Evolutionary conservation across 2,797 vertebrate genomes (phyloP).

Genomic region (Etheostoma perlongum): DNA sequence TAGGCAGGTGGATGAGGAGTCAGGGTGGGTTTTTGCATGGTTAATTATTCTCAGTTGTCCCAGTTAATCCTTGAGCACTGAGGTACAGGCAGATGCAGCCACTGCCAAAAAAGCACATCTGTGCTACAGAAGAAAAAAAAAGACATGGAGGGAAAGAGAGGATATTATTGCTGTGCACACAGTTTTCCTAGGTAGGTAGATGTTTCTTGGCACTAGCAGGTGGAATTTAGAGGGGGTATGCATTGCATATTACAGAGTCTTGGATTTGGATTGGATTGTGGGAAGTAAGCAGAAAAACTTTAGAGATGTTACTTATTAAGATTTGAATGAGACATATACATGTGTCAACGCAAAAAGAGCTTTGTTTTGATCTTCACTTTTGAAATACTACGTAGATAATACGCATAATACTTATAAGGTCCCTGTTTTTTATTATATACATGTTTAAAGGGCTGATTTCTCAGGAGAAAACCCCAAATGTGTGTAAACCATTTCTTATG

Average conservation of each 20-base stretch:
- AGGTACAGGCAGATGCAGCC: constrained; percentile 76
- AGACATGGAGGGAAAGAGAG: constrained; percentile 39
- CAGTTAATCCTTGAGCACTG: constrained; percentile 78
- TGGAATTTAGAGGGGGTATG: constrained; percentile 68
- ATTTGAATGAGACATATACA: constrained; percentile 48
- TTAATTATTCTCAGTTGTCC: constrained; percentile 81
- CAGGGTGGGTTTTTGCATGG: constrained; percentile 68
- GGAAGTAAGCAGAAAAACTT: constrained; percentile 57
- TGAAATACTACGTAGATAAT: constrained; percentile 39
- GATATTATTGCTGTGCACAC: constrained; percentile 70
- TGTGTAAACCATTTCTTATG: constrained; percentile 62
- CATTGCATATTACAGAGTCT: constrained; percentile 65
- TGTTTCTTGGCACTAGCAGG: constrained; percentile 68
- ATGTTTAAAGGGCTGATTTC: constrained; percentile 43
- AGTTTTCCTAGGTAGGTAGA: constrained; percentile 72
- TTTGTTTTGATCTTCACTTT: constrained; percentile 24
- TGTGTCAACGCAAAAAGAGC: constrained; percentile 31
- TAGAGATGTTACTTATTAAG: constrained; percentile 47
- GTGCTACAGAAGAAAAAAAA: constrained; percentile 57
- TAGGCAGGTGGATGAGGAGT: constrained; percentile 75
- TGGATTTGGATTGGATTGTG: constrained; percentile 62
- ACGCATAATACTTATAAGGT: background rate
- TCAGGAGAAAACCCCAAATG: constrained; percentile 50
- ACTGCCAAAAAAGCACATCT: constrained; percentile 82
- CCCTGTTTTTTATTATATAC: background rate